phyloP scores from a whole-genome alignment of 2,888 invertebrate species.

The Pyrochroa serraticornis region DNA sequence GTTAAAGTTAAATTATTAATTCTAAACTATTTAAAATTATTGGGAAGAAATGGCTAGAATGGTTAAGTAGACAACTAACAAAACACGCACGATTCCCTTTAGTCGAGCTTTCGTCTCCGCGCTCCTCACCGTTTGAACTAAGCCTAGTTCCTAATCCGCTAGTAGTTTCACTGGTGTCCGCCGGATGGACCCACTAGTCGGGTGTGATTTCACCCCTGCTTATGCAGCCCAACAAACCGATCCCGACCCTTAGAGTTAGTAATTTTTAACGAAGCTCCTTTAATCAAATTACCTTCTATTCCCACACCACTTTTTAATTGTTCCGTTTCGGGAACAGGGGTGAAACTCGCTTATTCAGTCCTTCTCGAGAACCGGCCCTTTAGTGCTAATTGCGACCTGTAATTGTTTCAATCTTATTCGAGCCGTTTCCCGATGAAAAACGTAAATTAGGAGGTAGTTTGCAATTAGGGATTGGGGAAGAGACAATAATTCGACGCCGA shows the following conservation, averaged over 20 bases:
- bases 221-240: constrained; percentile 31
- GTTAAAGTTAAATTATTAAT: too few relatives aligned
- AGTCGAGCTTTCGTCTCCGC: constrained; percentile 18
- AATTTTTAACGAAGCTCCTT: constrained; percentile 44
- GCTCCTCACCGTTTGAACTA: constrained; percentile 22
- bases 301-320: constrained; percentile 18
- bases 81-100: background rate
- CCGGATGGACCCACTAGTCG: constrained; percentile 49
- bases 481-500: constrained; percentile 17
- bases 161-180: constrained; percentile 47
- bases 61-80: background rate
- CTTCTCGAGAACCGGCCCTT: constrained; percentile 4
- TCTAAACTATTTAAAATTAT: too few relatives aligned
- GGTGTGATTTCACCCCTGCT: constrained; percentile 38
- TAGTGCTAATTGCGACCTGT: constrained; percentile 26
- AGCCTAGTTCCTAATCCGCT: constrained; percentile 22
- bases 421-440: constrained; percentile 20
- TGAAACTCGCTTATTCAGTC: constrained; percentile 11
- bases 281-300: constrained; percentile 16
- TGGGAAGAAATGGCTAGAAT: too few relatives aligned
- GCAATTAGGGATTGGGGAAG: constrained; percentile 19
- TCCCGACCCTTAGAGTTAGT: constrained; percentile 3
- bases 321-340: constrained; percentile 1
- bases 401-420: constrained; percentile 27
- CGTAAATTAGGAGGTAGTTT: constrained; percentile 23